A percentile compares a stretch with the other conserved stretches of the same genome.
These are phyloP conservation scores for Leptatherina wallacei DNA, from an alignment of 2,797 vertebrate genomes.

Conservation along the genomic window DNA sequence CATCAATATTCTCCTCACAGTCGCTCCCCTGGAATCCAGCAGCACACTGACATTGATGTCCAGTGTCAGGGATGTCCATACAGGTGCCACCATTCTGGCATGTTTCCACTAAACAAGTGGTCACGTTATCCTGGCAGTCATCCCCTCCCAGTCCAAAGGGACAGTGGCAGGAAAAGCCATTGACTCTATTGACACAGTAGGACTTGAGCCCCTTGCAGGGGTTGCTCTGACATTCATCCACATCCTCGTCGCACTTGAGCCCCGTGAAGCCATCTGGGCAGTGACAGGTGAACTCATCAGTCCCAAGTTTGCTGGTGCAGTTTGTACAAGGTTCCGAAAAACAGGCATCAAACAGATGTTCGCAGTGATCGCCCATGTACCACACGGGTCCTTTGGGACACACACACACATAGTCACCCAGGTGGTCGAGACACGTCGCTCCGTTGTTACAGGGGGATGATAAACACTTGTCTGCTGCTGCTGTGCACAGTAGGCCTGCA, in stretches of 20 bases:
- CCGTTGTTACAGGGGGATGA: constrained; percentile 86
- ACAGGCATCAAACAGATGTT: constrained; percentile 84
- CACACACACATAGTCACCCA: constrained; percentile 81
- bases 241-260: constrained; percentile 65
- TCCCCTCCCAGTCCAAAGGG: constrained; percentile 69
- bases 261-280: constrained; percentile 79
- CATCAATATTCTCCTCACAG: constrained; percentile 84
- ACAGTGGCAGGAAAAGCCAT: constrained; percentile 84
- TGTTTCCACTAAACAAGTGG: constrained; percentile 77
- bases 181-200: constrained; percentile 71
- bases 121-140: constrained; percentile 74
- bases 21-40: constrained; percentile 80
- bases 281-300: constrained; percentile 75
- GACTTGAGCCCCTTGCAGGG: constrained; percentile 79
- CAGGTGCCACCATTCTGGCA: constrained; percentile 88
- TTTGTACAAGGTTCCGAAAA: constrained; percentile 65
- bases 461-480: constrained; percentile 78
- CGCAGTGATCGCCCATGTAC: constrained; percentile 84
- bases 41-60: constrained; percentile 81
- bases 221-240: constrained; percentile 79
- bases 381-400: constrained; percentile 76
- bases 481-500: constrained; percentile 76
- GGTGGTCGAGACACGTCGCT: constrained; percentile 79
- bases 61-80: constrained; percentile 56
- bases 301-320: constrained; percentile 78